Evolutionary conservation across 2,797 vertebrate species (phyloP).

Genomic region (Sebastes oblongus): DNA sequence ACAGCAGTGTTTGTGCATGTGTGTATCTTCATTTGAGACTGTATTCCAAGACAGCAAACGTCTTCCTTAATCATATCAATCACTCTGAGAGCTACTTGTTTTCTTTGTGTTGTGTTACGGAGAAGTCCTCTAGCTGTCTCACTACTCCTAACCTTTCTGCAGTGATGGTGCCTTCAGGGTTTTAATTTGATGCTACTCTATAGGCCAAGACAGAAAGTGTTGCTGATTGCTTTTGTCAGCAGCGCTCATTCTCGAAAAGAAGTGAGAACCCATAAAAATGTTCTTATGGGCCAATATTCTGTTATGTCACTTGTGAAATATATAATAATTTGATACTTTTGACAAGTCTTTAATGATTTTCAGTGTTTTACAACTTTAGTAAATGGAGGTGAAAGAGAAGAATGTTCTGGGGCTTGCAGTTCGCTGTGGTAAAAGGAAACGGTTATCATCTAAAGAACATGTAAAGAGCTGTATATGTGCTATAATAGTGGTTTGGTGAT

Average conservation of each 20-base stretch:
- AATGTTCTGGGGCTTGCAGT: background rate
- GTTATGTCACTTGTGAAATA: slow-evolving; percentile 10
- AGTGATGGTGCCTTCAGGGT: slow-evolving; percentile 29
- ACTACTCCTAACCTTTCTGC: slow-evolving; percentile 9
- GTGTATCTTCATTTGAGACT: slow-evolving; percentile 44
- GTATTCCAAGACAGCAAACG: slow-evolving; percentile 4
- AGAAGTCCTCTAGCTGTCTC: slow-evolving; percentile 24
- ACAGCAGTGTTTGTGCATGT: slow-evolving; percentile 24
- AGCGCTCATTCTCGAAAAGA: slow-evolving; percentile 9
- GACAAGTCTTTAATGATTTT: slow-evolving; percentile 10
- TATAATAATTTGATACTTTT: slow-evolving; percentile 10
- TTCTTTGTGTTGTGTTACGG: slow-evolving; percentile 29
- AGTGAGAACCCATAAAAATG: slow-evolving; percentile 15
- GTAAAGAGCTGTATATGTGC: background rate
- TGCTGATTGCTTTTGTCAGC: slow-evolving; percentile 37
- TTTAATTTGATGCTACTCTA: slow-evolving; percentile 22
- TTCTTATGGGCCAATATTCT: slow-evolving; percentile 1
- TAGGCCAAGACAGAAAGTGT: background rate
- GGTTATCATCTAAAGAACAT: background rate
- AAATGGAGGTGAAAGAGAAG: background rate
- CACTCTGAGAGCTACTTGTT: slow-evolving; percentile 22
- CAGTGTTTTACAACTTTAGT: background rate
- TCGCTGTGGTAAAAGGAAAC: background rate
- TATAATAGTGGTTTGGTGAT: background rate
- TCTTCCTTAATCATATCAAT: slow-evolving; percentile 40